Evolutionary conservation across 2,113 vertebrate species (phyloP), one percentile per base, ranked within the genome.

Genomic region (Hyperoodon ampullatus): DNA sequence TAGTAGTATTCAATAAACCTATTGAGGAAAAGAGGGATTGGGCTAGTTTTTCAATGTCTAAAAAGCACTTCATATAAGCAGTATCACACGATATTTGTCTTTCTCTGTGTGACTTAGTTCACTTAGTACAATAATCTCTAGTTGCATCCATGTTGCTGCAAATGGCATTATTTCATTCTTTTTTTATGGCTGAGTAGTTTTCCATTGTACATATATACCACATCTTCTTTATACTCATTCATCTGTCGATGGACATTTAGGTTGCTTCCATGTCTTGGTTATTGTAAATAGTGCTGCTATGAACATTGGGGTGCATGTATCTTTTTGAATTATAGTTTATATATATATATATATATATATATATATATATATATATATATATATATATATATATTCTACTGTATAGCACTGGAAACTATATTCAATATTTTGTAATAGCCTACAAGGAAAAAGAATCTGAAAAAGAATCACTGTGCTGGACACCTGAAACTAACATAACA

Each of bases 1-100:
- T 6, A 11, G 0, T 5, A 28, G 19, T 8, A 7, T 14, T 78
- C 55, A 12, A 2, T 14, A 26, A 6, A 61, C 13, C 2, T 55
- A 2, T 3, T 87, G 42, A 19, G 30, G 35, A 60, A n/a, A 78
- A 21, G 1, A 33, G 23, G 19, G 14, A 13, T 3, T 23, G 11
- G 42, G 30, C 10, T 58, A 47, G 58, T 11, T 16, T 84, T 50
- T 33, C 8, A 8, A 28, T 16, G 13, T 35, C 44, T 47, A 23
- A 95, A 75, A 50, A 44, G 21, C 6, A 71, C 53, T 26, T 65
- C 24, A 30, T 24, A 8, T 55, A 55, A 80, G 19, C 19, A 35
- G 11, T 55, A 35, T 80, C 50, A 78, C 14, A 23, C 23, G 19
- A 4, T 35, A 55, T 24, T 24, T 78, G 50, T 24, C 30, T 78